Evolutionary conservation across 2,888 invertebrate genomes (phyloP), one percentile per base, ranked within the genome.

Genomic region (Rutpela maculata): DNA sequence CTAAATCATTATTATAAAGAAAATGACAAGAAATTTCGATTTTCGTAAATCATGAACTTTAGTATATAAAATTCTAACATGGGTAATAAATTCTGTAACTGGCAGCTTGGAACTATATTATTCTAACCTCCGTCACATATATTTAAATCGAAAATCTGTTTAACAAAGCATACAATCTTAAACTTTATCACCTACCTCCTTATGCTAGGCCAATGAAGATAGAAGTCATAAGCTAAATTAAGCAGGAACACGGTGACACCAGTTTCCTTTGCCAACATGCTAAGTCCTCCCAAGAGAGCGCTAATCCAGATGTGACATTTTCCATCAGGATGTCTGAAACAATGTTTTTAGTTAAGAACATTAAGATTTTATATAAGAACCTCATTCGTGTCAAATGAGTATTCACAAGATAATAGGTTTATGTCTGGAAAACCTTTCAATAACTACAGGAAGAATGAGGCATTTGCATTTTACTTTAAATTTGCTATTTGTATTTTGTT

Each of bases 201-300:
- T 75, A 95, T 90, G 80, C 91, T 91, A 76, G 92, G 93, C 93
- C 94, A 95, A 85, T 94, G 93, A 76, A 94, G 92, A 89, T 94
- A 95, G 76, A 96, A 88, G 86, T 97, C 97, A 88, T 95, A 96
- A 38, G 93, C 92, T 67, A 95, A 91, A 90, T 96, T 97, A 85
- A 97, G 93, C 59, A 95, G 91, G 83, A 97, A 92, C 65, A 94
- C 94, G 0, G 95, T 96, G 76, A 97, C 92, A 12, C 96, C 97
- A 3, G 96, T 96, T 89, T 97, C 97, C 89, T 97, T 97, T 66
- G 96, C 95, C 84, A 97, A 91, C 95, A 97, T 95, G 85, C 95
- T 95, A 68, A 95, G 91, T 0, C 94, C 94, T 0, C 95, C 95
- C 75, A 95, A 90, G 18, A 92, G 87, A n/a, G 94, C 92, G 85